These are phyloP conservation scores for Ophraella communa DNA, from an alignment of 2,888 invertebrate species.

Conservation along the genomic window DNA sequence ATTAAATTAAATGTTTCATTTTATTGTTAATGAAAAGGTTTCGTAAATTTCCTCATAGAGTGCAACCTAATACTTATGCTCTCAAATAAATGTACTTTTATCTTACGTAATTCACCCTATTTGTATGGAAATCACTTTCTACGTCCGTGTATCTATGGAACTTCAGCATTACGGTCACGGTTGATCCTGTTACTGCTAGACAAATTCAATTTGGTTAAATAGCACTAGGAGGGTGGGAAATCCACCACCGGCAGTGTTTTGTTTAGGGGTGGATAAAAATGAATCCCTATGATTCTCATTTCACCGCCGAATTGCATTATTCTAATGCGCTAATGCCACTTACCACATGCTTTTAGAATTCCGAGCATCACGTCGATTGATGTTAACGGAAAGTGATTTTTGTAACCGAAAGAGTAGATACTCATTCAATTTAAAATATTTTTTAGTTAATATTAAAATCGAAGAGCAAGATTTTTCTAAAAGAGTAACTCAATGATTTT, in stretches of 20 bases:
- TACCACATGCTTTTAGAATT: constrained; percentile 9
- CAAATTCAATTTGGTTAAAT: constrained; percentile 25
- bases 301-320: constrained; percentile 17
- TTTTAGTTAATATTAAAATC: no score
- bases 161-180: constrained; percentile 19
- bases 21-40: no score
- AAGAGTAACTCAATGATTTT: no score
- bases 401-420: not conserved
- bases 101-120: not conserved
- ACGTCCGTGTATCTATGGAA: not conserved
- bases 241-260: constrained; percentile 15
- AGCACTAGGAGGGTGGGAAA: constrained; percentile 22
- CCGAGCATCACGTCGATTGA: not conserved
- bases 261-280: constrained; percentile 14
- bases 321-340: constrained; percentile 18
- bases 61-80: not conserved
- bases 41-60: no score
- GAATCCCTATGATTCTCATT: constrained; percentile 18
- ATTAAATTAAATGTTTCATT: no score
- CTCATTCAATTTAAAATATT: no score
- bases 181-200: constrained; percentile 16
- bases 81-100: not conserved
- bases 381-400: not conserved
- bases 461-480: no score
- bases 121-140: not conserved